phyloP scores from a whole-genome alignment of 2,113 vertebrate species.

The Otocyon megalotis region DNA sequence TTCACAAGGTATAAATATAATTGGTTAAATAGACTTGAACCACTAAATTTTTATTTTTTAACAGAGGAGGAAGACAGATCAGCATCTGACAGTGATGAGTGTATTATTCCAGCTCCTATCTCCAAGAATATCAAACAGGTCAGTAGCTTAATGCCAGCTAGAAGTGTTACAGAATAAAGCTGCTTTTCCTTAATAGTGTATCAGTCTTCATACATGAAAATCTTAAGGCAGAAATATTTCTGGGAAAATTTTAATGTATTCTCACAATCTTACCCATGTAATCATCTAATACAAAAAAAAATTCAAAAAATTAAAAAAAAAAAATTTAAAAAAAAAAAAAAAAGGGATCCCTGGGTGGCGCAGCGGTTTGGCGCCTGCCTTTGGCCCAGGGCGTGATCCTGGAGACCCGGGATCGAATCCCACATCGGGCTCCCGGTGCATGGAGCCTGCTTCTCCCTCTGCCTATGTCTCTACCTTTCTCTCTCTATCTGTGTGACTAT shows the following conservation, averaged over 20 bases:
- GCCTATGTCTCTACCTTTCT: too few species aligned
- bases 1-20: constrained; percentile 19
- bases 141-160: constrained; percentile 62
- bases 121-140: constrained; percentile 86
- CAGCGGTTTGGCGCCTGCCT: too few species aligned
- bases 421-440: too few species aligned
- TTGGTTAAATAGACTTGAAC: neutral
- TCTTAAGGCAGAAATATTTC: constrained; percentile 16
- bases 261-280: neutral
- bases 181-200: neutral
- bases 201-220: neutral
- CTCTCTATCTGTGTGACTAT: too few species aligned
- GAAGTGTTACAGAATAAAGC: neutral
- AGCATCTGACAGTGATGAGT: constrained; percentile 92
- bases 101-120: constrained; percentile 86
- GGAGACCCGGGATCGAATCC: too few species aligned
- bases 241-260: neutral
- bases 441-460: too few species aligned
- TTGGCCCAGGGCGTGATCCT: too few species aligned
- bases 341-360: too few species aligned
- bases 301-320: too few species aligned
- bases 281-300: neutral
- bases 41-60: constrained; percentile 6
- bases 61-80: constrained; percentile 79
- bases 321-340: too few species aligned